Percentiles rank a stretch among this genome's conserved stretches.
These are phyloP conservation scores for Philypnodon macrostomus DNA, from an alignment of 2,797 vertebrate genomes.

Conservation along the genomic window DNA sequence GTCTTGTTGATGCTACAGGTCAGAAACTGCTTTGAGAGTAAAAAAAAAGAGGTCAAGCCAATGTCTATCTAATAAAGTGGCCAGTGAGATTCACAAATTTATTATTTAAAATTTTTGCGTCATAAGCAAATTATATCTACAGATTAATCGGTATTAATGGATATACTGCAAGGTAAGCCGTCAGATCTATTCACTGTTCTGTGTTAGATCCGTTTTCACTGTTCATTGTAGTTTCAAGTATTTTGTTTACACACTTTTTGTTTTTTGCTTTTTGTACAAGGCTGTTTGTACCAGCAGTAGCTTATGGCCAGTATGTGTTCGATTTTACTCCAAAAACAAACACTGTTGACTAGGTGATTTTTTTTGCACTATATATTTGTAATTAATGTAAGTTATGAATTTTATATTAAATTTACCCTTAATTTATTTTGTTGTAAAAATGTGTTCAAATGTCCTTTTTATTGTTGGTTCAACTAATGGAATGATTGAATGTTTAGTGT, in stretches of 20 bases:
- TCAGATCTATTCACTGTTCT: background rate
- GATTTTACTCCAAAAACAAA: slow-evolving; percentile 23
- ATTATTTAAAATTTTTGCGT: no score
- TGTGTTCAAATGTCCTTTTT: background rate
- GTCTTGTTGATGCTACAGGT: no score
- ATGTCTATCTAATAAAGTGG: no score
- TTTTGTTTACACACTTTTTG: slow-evolving; percentile 57
- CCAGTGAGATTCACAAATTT: no score
- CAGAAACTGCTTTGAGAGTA: no score
- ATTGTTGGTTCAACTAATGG: background rate
- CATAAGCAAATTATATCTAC: no score
- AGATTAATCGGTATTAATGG: no score
- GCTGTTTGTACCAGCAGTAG: slow-evolving; percentile 31
- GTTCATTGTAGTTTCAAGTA: slow-evolving; percentile 3
- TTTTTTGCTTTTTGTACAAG: slow-evolving; percentile 29
- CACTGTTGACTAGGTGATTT: background rate
- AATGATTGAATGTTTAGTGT: no score
- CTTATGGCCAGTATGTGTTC: slow-evolving; percentile 4
- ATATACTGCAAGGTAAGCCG: no score
- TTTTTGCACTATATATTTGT: slow-evolving; percentile 31
- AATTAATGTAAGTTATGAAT: slow-evolving; percentile 26
- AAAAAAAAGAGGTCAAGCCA: no score
- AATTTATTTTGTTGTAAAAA: background rate
- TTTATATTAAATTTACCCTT: slow-evolving; percentile 19
- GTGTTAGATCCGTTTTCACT: slow-evolving; percentile 19